Conservation (phyloP, 2,113 vertebrate species). For the Campylomormyrus tamandua region DNA sequence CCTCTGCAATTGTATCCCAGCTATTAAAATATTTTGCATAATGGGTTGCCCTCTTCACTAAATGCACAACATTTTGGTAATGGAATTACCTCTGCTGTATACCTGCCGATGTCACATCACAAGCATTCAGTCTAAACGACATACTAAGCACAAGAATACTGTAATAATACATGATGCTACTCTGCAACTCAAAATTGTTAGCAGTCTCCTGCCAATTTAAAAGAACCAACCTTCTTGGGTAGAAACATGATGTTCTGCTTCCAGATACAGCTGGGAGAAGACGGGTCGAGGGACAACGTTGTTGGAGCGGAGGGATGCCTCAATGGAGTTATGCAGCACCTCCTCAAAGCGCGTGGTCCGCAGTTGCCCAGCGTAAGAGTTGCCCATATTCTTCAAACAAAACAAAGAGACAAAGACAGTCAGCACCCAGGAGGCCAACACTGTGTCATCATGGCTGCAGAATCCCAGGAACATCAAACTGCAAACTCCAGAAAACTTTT, state of each 20-base stretch:
- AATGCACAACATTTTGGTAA: background rate
- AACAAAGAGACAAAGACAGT: conserved; percentile 9
- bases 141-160: background rate
- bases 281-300: conserved; percentile 80
- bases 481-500: background rate
- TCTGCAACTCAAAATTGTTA: background rate
- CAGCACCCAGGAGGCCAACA: background rate
- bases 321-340: conserved; percentile 90
- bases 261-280: conserved; percentile 92
- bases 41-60: background rate
- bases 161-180: background rate
- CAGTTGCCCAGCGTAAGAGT: conserved; percentile 89
- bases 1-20: background rate
- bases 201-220: background rate
- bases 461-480: too few relatives aligned
- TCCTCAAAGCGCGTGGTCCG: conserved; percentile 89
- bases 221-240: conserved; percentile 67
- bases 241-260: conserved; percentile 73
- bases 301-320: conserved; percentile 89
- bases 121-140: background rate
- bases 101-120: background rate
- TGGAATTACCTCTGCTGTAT: background rate
- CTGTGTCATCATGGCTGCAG: background rate
- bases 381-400: conserved; percentile 74
- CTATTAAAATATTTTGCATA: background rate